A percentile compares a stretch with the other conserved stretches of the same genome.
Evolutionary conservation across 2,113 vertebrate species (phyloP).

Genomic region (Gobius niger): DNA sequence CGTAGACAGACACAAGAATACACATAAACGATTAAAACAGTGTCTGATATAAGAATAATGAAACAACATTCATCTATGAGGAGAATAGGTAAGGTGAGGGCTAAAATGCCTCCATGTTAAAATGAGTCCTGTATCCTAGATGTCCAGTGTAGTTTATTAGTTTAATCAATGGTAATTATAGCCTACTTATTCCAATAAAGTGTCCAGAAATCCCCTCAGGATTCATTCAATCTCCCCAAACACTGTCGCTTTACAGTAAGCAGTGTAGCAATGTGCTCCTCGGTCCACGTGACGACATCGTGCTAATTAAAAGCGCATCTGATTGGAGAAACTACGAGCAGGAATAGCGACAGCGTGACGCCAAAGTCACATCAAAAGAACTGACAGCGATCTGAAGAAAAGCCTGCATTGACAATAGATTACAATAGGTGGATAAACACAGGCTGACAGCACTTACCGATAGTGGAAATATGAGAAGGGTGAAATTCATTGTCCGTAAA

Average conservation of each 20-base stretch:
- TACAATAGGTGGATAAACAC: not conserved
- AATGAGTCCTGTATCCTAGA: too few species aligned
- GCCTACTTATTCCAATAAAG: too few species aligned
- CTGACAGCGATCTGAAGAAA: not conserved
- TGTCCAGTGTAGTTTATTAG: too few species aligned
- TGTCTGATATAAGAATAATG: too few species aligned
- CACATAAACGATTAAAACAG: too few species aligned
- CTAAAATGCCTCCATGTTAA: too few species aligned
- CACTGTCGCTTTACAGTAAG: slow-evolving; percentile 4
- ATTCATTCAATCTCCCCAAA: not conserved
- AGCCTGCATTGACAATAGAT: not conserved
- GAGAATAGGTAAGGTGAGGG: too few species aligned
- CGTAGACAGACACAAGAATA: too few species aligned
- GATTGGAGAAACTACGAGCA: not conserved
- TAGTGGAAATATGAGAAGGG: slow-evolving; percentile 97
- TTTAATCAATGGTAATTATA: too few species aligned
- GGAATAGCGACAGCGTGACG: not conserved
- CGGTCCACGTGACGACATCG: not conserved
- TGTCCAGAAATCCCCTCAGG: not conserved
- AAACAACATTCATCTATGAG: too few species aligned
- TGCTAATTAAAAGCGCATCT: not conserved
- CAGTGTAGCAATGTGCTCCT: not conserved
- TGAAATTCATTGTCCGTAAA: slow-evolving; percentile 99
- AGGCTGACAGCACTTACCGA: slow-evolving; percentile 80
- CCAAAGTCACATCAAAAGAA: slow-evolving; percentile 10